Evolutionary conservation across 2,113 vertebrate genomes (phyloP), one percentile per base, ranked within the genome.

Genomic region (Amphilophus citrinellus): DNA sequence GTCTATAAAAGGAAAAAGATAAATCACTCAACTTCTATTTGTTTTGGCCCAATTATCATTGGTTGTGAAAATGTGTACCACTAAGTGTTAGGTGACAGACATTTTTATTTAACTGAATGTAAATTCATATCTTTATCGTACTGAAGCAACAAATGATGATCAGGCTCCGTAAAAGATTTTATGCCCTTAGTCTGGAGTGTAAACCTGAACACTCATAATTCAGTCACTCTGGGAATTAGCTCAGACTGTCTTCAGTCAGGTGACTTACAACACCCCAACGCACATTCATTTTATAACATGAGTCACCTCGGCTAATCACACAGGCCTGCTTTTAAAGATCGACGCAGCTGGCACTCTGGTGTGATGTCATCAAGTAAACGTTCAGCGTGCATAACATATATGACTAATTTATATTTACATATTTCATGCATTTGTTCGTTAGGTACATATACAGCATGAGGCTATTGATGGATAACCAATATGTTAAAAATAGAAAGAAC

Each of bases 1-100:
- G 98, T 89, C 98, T 99, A 90, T 3, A 0, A 77, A 0, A 56
- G 2, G 77, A 78, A 0, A 78, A 13, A 4, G 2, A 79, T 0
- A 3, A 35, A 66, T 22, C 13, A 63, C 0, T 73, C 5, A n/a
- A 17, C 32, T 37, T 50, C 4, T 53, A 6, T 35, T 65, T 56
- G 24, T 15, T 73, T 83, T 44, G 13, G 10, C 44, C 32, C n/a
- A 30, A 44, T 57, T 11, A 44, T 9, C 22, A 42, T 32, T 35
- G 58, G 20, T 60, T 32, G 4, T 35, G 11, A 11, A 22, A 0
- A 20, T 1, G 24, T 2, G 42, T 30, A 50, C 65, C 42, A 0
- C 9, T 47, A 22, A 10, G 22, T 68, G 14, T 11, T 47, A 2
- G 42, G 0, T 0, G 42, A 30, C 14, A 68, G 65, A 71, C 24